A percentile compares a stretch with the other conserved stretches of the same genome.
These are phyloP conservation scores for Triops cancriformis DNA, from an alignment of 1,140 invertebrate species.

Conservation along the genomic window DNA sequence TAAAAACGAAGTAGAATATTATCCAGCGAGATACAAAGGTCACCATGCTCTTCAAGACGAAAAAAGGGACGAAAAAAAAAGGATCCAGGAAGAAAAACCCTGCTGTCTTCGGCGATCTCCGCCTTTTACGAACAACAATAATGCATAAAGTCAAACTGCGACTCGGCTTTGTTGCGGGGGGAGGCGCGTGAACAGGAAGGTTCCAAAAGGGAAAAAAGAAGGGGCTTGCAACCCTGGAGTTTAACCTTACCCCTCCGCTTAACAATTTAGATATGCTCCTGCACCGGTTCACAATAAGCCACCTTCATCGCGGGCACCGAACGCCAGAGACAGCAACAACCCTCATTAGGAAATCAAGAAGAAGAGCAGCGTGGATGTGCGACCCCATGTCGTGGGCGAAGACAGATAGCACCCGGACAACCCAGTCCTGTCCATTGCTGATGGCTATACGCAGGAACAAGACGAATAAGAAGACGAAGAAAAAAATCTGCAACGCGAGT, in stretches of 20 bases:
- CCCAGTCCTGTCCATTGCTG: not conserved
- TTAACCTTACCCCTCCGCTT: not conserved
- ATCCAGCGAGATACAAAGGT: not conserved
- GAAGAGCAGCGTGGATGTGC: not conserved
- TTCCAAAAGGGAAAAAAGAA: not conserved
- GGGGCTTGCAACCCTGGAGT: not conserved
- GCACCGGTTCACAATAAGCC: not conserved
- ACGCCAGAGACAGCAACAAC: not conserved
- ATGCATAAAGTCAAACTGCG: constrained; percentile 9
- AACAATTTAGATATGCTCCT: constrained; percentile 11
- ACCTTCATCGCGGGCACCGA: not conserved
- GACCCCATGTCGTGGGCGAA: constrained; percentile 8
- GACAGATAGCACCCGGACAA: constrained; percentile 9
- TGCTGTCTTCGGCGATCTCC: not conserved
- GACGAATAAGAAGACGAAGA: too few relatives aligned
- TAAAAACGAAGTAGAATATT: not conserved
- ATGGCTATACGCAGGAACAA: not conserved
- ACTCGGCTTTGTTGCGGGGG: not conserved
- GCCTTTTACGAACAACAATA: constrained; percentile 10
- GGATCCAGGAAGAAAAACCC: not conserved
- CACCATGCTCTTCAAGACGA: not conserved
- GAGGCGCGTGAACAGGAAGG: not conserved
- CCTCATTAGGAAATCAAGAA: not conserved
- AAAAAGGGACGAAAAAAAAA: not conserved
- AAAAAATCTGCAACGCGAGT: too few relatives aligned